Evolutionary conservation across 2,797 vertebrate genomes (phyloP), one percentile per base, ranked within the genome.

Genomic region (Mormyrus proboscirostris): DNA sequence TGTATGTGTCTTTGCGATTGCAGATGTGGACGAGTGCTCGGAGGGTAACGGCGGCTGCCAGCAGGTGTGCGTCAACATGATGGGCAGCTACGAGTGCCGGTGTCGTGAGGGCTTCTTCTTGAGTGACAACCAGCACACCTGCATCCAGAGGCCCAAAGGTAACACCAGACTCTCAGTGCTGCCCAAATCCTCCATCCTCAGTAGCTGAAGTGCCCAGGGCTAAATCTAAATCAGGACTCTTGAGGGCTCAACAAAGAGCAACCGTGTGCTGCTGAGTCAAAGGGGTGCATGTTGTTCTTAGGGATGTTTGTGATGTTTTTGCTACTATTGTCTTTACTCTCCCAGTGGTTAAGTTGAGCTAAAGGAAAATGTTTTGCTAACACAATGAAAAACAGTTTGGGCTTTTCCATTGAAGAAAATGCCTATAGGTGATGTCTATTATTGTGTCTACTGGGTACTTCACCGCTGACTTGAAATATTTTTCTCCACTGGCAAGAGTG

Each of bases 111-210:
- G 96, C 65, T 97, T 97, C 94, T 97, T 97, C 93, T 95, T 97
- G 92, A 97, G 96, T 0, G 96, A 97, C 94, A 97, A 97, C 93
- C 96, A 97, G 93, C 96, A 97, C 87, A 97, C 96, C 90, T 97
- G 96, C 88, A 97, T 97, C 93, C 96, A 96, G 94, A 94, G 95
- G 50, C 96, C 96, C 0, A 96, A 97, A 96, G 87, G 87, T 88
- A 55, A n/a, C 12, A 33, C 2, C 10, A 33, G 14, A 22, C 22
- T 62, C 10, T 14, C 85, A 53, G 51, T 53, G 25, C 29, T 86
- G 49, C 8, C 82, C 41, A 84, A 50, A 85, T 49, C 12, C 19
- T 84, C 82, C 82, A 25, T 25, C 83, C 73, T 82, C 41, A 8
- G 73, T 19, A 53, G 49, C 22, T 85, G 6, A 25, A 51, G 65